A percentile compares a stretch with the other conserved stretches of the same genome.
phyloP scores from a whole-genome alignment of 2,888 invertebrate species.

The Trichogramma dendrolimi region DNA sequence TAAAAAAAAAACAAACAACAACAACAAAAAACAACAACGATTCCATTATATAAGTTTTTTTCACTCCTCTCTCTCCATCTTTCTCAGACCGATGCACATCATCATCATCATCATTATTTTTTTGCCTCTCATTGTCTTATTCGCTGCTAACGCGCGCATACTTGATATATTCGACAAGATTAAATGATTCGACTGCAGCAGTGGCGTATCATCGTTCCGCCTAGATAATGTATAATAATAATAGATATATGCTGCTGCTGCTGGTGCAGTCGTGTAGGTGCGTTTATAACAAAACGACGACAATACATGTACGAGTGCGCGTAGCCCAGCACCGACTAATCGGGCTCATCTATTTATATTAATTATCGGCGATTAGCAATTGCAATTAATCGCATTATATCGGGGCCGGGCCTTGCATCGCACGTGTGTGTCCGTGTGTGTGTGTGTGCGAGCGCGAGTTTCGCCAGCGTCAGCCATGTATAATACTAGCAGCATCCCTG shows the following conservation, averaged over 20 bases:
- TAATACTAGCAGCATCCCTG: constrained; percentile 32
- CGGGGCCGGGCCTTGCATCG: constrained; percentile 32
- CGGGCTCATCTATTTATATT: constrained; percentile 52
- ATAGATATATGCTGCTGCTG: too few relatives aligned
- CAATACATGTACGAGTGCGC: neutral
- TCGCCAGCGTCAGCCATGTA: too few relatives aligned
- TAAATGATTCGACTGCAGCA: neutral
- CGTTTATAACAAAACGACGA: constrained; percentile 8
- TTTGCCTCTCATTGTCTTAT: too few relatives aligned
- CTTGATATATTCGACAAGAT: too few relatives aligned
- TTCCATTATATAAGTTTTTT: too few relatives aligned
- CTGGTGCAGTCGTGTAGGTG: neutral
- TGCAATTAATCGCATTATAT: constrained; percentile 51
- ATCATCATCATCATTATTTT: too few relatives aligned
- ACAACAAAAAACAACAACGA: too few relatives aligned
- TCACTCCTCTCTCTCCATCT: too few relatives aligned
- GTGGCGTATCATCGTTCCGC: neutral
- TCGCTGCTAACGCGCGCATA: too few relatives aligned
- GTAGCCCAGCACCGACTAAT: constrained; percentile 38
- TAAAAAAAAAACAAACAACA: too few relatives aligned
- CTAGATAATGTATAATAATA: too few relatives aligned
- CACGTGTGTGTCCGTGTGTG: constrained; percentile 8
- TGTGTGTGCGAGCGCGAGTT: constrained; percentile 13
- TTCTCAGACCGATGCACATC: too few relatives aligned
- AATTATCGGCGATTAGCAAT: constrained; percentile 53